Conservation (phyloP, 2,888 invertebrate species). For the Stenoptilia bipunctidactyla region DNA sequence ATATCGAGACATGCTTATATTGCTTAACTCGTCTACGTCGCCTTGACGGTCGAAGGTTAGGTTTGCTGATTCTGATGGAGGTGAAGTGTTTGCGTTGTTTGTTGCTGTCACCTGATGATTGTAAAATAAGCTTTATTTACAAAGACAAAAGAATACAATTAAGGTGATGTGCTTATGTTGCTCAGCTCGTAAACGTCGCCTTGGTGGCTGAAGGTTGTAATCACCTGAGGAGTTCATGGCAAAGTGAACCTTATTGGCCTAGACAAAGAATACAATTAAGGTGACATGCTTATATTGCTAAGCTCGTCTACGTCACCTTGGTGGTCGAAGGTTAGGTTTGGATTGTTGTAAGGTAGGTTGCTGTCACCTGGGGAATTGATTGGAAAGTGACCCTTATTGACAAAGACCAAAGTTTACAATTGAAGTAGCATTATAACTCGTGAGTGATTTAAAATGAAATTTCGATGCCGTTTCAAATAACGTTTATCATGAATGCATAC, state of each 20-base stretch:
- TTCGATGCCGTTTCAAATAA: too few species aligned
- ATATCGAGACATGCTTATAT: slow-evolving; percentile 57
- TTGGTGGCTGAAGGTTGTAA: slow-evolving; percentile 74
- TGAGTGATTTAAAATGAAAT: too few species aligned
- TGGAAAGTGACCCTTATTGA: too few species aligned
- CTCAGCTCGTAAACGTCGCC: slow-evolving; percentile 74
- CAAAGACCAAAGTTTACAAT: too few species aligned
- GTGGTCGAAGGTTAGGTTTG: slow-evolving; percentile 73
- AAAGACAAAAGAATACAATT: too few species aligned
- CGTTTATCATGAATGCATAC: too few species aligned
- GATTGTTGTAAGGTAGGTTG: too few species aligned
- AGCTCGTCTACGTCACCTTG: slow-evolving; percentile 74
- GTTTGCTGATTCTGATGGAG: slow-evolving; percentile 67
- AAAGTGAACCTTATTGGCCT: too few species aligned
- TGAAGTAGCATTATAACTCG: too few species aligned
- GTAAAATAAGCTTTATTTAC: too few species aligned
- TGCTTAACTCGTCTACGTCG: slow-evolving; percentile 72
- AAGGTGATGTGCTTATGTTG: slow-evolving; percentile 62
- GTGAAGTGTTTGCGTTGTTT: slow-evolving; percentile 73
- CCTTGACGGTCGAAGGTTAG: slow-evolving; percentile 76
- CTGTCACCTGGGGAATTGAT: slow-evolving; percentile 79
- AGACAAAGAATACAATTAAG: too few species aligned
- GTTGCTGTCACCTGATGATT: slow-evolving; percentile 78
- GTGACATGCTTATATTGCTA: slow-evolving; percentile 61
- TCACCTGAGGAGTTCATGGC: too few species aligned